A percentile compares a stretch with the other conserved stretches of the same genome.
phyloP scores from a whole-genome alignment of 1,140 invertebrate genomes.

The Melipona quadrifasciata region DNA sequence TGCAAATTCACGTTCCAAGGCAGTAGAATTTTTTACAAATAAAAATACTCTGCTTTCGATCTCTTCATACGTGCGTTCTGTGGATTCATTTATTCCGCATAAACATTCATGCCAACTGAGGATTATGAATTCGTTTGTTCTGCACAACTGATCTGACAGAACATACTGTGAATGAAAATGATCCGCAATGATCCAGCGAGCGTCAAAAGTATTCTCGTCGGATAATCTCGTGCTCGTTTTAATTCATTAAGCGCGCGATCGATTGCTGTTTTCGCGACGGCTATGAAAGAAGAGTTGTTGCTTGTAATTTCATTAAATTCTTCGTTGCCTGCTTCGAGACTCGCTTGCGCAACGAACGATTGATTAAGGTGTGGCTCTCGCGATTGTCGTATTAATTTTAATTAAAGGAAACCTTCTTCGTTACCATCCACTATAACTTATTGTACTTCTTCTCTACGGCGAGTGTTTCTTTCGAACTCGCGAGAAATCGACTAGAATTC shows the following conservation, averaged over 20 bases:
- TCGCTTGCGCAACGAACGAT: constrained; percentile 10
- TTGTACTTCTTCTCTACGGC: constrained; percentile 5
- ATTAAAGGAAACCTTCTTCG: constrained; percentile 18
- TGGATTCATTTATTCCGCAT: too few species aligned
- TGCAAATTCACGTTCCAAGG: too few species aligned
- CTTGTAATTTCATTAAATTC: constrained; percentile 39
- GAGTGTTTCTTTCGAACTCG: neutral
- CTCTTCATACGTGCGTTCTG: too few species aligned
- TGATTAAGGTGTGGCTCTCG: constrained; percentile 34
- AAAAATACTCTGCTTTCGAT: too few species aligned
- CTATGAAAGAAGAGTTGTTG: constrained; percentile 36
- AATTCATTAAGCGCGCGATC: constrained; percentile 43
- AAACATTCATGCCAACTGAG: too few species aligned
- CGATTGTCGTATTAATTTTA: constrained; percentile 54
- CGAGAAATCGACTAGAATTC: constrained; percentile 18
- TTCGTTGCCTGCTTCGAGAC: constrained; percentile 4
- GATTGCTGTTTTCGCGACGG: neutral
- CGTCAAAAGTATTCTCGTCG: neutral
- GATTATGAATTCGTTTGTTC: too few species aligned
- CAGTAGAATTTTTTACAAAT: too few species aligned
- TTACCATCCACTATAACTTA: constrained; percentile 23
- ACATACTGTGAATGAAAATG: neutral
- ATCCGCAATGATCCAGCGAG: neutral
- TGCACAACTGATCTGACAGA: neutral
- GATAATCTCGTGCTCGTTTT: constrained; percentile 42